Percentiles rank a stretch among this genome's conserved stretches.
Conservation (phyloP, 2,113 vertebrate genomes). For the Gallinago paraguaiae region DNA sequence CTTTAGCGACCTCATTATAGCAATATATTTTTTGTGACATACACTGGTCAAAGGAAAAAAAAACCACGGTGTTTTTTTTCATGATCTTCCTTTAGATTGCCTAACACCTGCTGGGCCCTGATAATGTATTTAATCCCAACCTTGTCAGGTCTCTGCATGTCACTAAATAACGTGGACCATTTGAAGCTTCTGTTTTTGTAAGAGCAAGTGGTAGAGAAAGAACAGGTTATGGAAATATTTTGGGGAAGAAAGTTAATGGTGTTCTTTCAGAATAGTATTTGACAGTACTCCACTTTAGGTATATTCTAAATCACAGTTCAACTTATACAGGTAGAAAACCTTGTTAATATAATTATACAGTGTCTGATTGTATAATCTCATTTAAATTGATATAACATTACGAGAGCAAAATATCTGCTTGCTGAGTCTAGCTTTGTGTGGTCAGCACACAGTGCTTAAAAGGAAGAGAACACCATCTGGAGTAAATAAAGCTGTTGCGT, state of each 20-base stretch:
- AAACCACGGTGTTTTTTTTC: background rate
- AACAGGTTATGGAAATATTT: background rate
- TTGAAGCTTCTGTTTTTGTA: background rate
- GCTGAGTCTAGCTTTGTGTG: background rate
- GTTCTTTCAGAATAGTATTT: background rate
- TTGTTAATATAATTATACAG: background rate
- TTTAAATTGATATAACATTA: background rate
- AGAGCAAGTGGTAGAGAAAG: background rate
- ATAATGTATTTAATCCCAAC: background rate
- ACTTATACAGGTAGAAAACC: background rate
- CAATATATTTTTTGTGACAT: background rate
- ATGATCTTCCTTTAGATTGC: background rate
- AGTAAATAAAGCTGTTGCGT: slow-evolving; percentile 29
- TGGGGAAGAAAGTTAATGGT: background rate
- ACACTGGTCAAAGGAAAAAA: background rate
- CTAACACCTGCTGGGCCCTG: background rate
- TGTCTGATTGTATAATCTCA: background rate
- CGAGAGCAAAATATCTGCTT: background rate
- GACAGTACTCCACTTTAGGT: background rate
- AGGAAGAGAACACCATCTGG: slow-evolving; percentile 45
- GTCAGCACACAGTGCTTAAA: slow-evolving; percentile 34
- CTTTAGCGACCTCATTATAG: background rate
- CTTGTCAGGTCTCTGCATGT: background rate
- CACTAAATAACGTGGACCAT: background rate
- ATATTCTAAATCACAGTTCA: background rate